Evolutionary conservation across 2,888 invertebrate species (phyloP).

Genomic region (Agrochola lychnidis): DNA sequence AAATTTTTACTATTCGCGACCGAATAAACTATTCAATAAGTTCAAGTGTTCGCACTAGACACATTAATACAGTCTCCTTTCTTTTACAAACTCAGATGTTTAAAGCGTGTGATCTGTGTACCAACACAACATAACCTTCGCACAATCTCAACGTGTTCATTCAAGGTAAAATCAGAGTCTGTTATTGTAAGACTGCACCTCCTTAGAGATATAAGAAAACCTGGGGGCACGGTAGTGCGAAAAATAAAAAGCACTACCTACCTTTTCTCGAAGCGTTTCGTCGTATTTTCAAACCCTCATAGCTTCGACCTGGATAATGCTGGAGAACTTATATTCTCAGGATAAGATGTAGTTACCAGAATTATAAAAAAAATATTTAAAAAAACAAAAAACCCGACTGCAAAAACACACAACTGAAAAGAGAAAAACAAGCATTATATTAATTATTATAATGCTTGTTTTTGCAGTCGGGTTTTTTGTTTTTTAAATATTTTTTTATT

Average conservation of each 20-base stretch:
- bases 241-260: background rate
- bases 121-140: slow-evolving; percentile 62
- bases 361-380: too few relatives aligned
- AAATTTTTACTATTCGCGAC: background rate
- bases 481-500: too few relatives aligned
- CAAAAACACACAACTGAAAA: too few relatives aligned
- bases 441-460: too few relatives aligned
- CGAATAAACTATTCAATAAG: background rate
- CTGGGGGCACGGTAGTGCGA: too few relatives aligned
- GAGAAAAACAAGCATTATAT: too few relatives aligned
- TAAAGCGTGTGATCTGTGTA: slow-evolving; percentile 54
- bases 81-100: slow-evolving; percentile 38
- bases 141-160: slow-evolving; percentile 39
- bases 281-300: background rate
- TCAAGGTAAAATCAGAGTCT: slow-evolving; percentile 48
- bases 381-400: too few relatives aligned
- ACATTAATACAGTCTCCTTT: slow-evolving; percentile 22
- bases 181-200: slow-evolving; percentile 23
- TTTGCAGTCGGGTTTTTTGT: too few relatives aligned
- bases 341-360: background rate
- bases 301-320: background rate
- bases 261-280: background rate
- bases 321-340: background rate
- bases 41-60: background rate
- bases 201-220: slow-evolving; percentile 1